Percentiles rank a stretch among this genome's conserved stretches.
phyloP scores from a whole-genome alignment of 1,140 invertebrate genomes.

The Micrasema longulum region DNA sequence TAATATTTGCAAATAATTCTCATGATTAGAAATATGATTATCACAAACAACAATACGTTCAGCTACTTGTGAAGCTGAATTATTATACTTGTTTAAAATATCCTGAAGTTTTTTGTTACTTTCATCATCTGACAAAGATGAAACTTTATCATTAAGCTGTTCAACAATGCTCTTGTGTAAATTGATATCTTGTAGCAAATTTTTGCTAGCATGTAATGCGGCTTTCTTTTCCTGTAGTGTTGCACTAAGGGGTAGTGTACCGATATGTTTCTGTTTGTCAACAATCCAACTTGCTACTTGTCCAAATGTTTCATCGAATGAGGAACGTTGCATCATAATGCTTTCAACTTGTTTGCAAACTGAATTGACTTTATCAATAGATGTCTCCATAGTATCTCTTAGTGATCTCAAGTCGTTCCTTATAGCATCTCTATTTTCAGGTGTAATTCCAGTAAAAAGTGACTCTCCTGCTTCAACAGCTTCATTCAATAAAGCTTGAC shows the following conservation, averaged over 20 bases:
- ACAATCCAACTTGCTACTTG: conserved; percentile 86
- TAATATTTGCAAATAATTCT: conserved; percentile 82
- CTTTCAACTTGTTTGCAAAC: conserved; percentile 89
- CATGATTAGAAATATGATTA: conserved; percentile 83
- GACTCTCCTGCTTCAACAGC: conserved; percentile 89
- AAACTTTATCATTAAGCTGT: conserved; percentile 82
- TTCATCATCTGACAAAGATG: conserved; percentile 80
- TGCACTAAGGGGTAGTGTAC: conserved; percentile 76
- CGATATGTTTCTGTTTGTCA: conserved; percentile 78
- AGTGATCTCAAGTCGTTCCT: conserved; percentile 84
- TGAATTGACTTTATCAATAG: conserved; percentile 85
- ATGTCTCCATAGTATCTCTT: conserved; percentile 84
- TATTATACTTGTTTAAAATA: conserved; percentile 77
- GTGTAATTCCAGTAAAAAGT: conserved; percentile 86
- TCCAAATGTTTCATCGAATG: conserved; percentile 89
- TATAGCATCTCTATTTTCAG: conserved; percentile 86
- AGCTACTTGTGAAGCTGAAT: conserved; percentile 75
- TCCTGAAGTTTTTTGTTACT: conserved; percentile 76
- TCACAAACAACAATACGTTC: conserved; percentile 76
- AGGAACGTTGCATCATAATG: conserved; percentile 86
- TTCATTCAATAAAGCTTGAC: conserved; percentile 81
- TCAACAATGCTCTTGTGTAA: conserved; percentile 83
- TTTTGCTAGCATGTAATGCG: conserved; percentile 81
- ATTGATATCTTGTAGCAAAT: conserved; percentile 83
- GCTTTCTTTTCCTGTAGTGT: conserved; percentile 88